Percentiles rank a stretch among this genome's conserved stretches.
Conservation (phyloP, 2,797 vertebrate genomes). For the Phalanger gymnotis region DNA sequence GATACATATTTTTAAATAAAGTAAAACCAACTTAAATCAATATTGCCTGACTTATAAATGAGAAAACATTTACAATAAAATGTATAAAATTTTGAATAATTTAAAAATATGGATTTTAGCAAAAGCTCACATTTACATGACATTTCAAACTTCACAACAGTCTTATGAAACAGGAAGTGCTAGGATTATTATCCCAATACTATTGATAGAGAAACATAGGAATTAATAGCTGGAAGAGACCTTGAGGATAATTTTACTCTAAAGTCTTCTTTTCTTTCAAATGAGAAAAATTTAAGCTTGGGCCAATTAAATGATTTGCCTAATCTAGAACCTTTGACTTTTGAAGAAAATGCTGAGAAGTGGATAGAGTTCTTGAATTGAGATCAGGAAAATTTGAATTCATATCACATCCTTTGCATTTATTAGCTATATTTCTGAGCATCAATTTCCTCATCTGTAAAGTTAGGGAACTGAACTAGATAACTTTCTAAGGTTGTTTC, state of each 20-base stretch:
- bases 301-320: not conserved
- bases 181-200: not conserved
- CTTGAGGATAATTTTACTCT: not conserved
- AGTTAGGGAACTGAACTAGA: not conserved
- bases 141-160: not conserved
- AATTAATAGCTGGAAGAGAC: not conserved
- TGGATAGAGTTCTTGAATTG: not conserved
- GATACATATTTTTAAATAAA: not conserved
- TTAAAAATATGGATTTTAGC: not conserved
- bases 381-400: not conserved
- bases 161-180: not conserved
- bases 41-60: too few species aligned
- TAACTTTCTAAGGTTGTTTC: not conserved
- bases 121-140: not conserved
- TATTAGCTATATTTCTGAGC: not conserved
- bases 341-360: not conserved
- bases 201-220: not conserved
- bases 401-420: not conserved
- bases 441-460: not conserved
- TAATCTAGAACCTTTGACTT: not conserved
- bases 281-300: not conserved
- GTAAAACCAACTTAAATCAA: too few species aligned
- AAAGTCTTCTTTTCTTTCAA: not conserved
- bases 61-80: not conserved
- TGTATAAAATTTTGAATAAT: not conserved